A percentile compares a stretch with the other conserved stretches of the same genome.
Evolutionary conservation across 92 coral and sea anemone genomes (phyloP).

Genomic region (Epizoanthus stellaris): DNA sequence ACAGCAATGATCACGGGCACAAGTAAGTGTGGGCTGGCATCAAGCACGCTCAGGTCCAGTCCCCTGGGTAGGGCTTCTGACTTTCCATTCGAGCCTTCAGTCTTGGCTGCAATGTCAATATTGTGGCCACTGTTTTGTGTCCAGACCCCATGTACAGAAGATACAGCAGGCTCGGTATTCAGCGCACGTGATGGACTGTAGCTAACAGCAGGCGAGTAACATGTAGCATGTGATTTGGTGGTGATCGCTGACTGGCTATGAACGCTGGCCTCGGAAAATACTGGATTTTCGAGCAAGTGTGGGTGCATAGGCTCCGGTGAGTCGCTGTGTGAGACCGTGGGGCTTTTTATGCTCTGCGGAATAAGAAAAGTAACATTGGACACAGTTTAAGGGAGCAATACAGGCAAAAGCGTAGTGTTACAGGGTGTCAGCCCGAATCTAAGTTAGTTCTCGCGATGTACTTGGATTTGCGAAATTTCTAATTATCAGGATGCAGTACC

Average conservation of each 20-base stretch:
- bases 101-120: conserved; percentile 5
- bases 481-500: too few relatives aligned
- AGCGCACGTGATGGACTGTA: conserved; percentile 2
- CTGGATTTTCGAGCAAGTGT: conserved; percentile 5
- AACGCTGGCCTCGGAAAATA: conserved; percentile 5
- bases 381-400: neutral
- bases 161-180: conserved; percentile 4
- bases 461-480: too few relatives aligned
- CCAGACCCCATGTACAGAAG: conserved; percentile 18
- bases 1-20: conserved; percentile 79
- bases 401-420: too few relatives aligned
- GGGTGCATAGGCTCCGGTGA: conserved; percentile 25
- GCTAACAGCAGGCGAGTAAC: conserved; percentile 18
- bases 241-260: conserved; percentile 10
- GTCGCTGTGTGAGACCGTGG: neutral
- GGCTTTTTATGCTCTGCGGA: conserved; percentile 20
- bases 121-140: conserved; percentile 23
- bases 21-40: conserved; percentile 39
- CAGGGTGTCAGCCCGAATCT: too few relatives aligned
- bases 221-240: conserved; percentile 4
- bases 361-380: neutral
- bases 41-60: conserved; percentile 50
- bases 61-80: conserved; percentile 50
- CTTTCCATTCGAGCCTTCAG: conserved; percentile 36
- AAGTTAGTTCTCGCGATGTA: too few relatives aligned